A percentile compares a stretch with the other conserved stretches of the same genome.
Evolutionary conservation across 2,113 vertebrate genomes (phyloP).

Genomic region (Pundamilia nyererei): DNA sequence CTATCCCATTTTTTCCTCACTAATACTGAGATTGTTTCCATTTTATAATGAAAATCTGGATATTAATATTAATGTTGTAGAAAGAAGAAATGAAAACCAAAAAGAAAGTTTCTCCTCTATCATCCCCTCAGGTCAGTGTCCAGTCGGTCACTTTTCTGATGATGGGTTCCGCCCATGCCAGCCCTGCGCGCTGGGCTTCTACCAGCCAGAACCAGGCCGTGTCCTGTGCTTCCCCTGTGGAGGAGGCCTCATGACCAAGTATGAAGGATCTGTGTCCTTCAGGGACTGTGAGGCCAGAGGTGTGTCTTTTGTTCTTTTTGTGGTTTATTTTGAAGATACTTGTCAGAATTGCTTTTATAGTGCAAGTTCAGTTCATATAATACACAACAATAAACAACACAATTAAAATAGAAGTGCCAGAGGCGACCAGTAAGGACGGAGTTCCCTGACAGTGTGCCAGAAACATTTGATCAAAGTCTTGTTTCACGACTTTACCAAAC

Average conservation of each 20-base stretch:
- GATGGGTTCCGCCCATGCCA: slow-evolving; percentile 90
- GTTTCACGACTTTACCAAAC: not conserved
- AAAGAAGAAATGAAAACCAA: not conserved
- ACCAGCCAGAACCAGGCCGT: slow-evolving; percentile 87
- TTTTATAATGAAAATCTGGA: not conserved
- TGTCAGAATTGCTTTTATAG: not conserved
- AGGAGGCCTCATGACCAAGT: slow-evolving; percentile 88
- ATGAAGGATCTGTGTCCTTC: slow-evolving; percentile 81
- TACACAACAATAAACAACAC: not conserved
- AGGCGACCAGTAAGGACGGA: not conserved
- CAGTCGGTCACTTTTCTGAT: slow-evolving; percentile 81
- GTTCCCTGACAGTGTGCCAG: not conserved
- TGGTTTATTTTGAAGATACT: not conserved
- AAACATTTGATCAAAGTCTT: not conserved
- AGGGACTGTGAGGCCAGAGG: slow-evolving; percentile 96
- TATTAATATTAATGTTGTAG: not conserved
- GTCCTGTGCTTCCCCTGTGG: slow-evolving; percentile 90
- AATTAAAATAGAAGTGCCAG: not conserved
- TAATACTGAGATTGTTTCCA: not conserved
- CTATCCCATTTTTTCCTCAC: not conserved
- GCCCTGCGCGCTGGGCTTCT: slow-evolving; percentile 78
- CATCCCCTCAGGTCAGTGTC: slow-evolving; percentile 82
- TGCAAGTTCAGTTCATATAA: not conserved
- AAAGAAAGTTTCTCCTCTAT: not conserved
- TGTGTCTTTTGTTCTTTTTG: slow-evolving; percentile 24